phyloP scores from a whole-genome alignment of 2,113 vertebrate species.

The Rhinogobius similis region DNA sequence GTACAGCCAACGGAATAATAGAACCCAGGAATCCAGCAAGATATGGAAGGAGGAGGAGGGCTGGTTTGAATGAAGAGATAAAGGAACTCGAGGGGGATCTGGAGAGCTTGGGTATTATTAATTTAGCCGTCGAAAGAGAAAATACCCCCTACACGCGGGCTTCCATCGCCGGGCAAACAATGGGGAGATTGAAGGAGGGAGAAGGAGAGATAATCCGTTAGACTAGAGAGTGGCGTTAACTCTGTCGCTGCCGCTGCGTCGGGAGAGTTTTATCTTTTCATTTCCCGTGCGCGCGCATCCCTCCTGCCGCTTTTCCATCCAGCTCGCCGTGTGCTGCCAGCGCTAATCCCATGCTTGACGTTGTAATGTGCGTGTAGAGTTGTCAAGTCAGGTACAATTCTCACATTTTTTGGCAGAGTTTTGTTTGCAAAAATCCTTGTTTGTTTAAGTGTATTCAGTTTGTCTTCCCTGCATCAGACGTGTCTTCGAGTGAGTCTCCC shows the following conservation, averaged over 20 bases:
- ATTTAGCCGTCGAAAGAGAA: conserved; percentile 66
- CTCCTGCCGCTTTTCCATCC: conserved; percentile 46
- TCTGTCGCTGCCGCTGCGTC: conserved; percentile 54
- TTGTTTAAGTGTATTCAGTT: no score
- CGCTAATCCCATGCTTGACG: conserved; percentile 39
- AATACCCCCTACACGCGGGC: conserved; percentile 32
- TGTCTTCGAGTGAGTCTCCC: no score
- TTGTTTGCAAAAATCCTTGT: not conserved
- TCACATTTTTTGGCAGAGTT: not conserved
- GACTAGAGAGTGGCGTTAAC: conserved; percentile 65
- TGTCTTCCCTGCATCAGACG: no score
- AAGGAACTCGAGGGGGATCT: conserved; percentile 70
- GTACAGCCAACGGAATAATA: conserved; percentile 66
- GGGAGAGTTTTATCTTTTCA: conserved; percentile 39
- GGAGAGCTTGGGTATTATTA: conserved; percentile 71
- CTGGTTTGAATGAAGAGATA: conserved; percentile 60
- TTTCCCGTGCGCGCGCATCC: conserved; percentile 29
- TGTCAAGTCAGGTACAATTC: not conserved
- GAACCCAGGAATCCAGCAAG: conserved; percentile 62
- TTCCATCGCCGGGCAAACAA: conserved; percentile 63
- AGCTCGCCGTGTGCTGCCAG: conserved; percentile 49
- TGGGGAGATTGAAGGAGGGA: conserved; percentile 56
- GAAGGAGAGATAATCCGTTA: conserved; percentile 75
- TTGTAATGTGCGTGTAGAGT: not conserved
- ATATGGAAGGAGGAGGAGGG: conserved; percentile 26